These are phyloP conservation scores for Dione vanillae DNA, from an alignment of 2,888 invertebrate species.

Conservation along the genomic window DNA sequence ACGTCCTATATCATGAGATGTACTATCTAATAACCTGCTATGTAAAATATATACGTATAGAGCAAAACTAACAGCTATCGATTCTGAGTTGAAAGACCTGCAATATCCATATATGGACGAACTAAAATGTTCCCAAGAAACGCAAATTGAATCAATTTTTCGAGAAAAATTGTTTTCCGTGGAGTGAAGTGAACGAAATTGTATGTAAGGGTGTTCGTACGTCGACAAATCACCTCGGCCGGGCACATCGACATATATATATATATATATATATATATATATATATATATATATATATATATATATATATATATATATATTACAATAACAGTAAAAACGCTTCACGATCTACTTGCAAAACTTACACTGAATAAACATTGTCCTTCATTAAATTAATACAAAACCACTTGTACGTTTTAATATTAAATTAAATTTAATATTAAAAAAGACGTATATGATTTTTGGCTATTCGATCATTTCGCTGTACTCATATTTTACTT, in stretches of 20 bases:
- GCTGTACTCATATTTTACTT: neutral
- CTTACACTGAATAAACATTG: too few species aligned
- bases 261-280: too few species aligned
- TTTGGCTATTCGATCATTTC: neutral
- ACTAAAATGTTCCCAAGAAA: constrained; percentile 68
- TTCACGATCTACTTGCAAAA: too few species aligned
- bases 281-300: too few species aligned
- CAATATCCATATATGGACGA: constrained; percentile 28
- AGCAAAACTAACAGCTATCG: constrained; percentile 15
- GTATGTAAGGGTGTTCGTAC: constrained; percentile 37
- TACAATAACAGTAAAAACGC: too few species aligned
- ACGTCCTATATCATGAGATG: neutral
- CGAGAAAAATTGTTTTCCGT: constrained; percentile 66
- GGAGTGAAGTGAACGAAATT: constrained; percentile 41
- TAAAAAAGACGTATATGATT: neutral
- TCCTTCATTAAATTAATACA: too few species aligned
- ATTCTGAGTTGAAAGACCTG: constrained; percentile 7
- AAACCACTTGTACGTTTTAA: neutral
- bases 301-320: too few species aligned
- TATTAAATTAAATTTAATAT: neutral
- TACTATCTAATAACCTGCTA: too few species aligned
- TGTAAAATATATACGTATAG: constrained; percentile 6
- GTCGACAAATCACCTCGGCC: constrained; percentile 41
- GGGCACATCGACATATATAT: constrained; percentile 25
- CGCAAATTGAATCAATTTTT: constrained; percentile 76